These are phyloP conservation scores for Chironomus tepperi DNA, from an alignment of 1,140 invertebrate species.

Conservation along the genomic window DNA sequence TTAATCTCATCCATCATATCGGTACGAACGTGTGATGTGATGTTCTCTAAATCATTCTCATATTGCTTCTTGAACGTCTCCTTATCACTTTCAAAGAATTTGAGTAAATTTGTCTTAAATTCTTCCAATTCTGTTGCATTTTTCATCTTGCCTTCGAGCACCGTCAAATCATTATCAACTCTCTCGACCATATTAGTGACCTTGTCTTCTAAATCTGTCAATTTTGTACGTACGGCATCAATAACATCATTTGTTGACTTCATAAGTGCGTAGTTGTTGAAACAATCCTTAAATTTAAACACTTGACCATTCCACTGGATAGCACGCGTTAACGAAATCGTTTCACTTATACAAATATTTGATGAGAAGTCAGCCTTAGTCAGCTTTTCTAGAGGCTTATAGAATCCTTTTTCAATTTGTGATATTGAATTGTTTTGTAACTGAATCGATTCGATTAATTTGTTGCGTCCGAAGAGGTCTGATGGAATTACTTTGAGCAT, in stretches of 20 bases:
- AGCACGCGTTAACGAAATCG: neutral
- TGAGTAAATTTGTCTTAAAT: neutral
- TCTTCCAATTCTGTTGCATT: neutral
- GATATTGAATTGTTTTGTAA: constrained; percentile 10
- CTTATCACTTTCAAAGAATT: neutral
- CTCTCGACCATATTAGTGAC: neutral
- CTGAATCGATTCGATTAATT: neutral
- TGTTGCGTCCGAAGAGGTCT: neutral
- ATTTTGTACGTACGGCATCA: neutral
- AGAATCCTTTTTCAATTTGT: neutral
- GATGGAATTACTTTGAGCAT: neutral
- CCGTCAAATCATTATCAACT: neutral
- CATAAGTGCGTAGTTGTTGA: neutral
- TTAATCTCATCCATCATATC: neutral
- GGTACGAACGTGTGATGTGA: neutral
- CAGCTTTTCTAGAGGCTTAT: neutral
- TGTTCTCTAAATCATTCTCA: neutral
- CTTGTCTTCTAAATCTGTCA: neutral
- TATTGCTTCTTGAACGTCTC: neutral
- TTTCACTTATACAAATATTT: constrained; percentile 1
- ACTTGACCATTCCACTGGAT: neutral
- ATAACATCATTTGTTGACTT: neutral
- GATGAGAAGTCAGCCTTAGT: constrained; percentile 8
- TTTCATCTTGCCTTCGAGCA: neutral
- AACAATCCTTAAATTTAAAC: constrained; percentile 15